Evolutionary conservation across 2,797 vertebrate species (phyloP), one percentile per base, ranked within the genome.

Genomic region (Hapalemur alaotrensis): DNA sequence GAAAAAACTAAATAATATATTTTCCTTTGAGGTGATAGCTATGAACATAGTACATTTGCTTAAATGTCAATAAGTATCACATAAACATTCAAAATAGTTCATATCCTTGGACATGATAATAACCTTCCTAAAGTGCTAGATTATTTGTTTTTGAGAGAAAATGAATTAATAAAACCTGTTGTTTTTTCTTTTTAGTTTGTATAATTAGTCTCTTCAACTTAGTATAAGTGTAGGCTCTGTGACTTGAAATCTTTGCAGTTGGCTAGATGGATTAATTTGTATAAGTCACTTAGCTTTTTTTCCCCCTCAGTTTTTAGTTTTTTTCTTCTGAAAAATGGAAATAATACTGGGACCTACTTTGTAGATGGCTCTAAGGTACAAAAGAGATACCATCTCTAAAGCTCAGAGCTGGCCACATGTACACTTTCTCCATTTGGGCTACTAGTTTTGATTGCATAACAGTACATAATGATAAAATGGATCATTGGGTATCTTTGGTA

Each of bases 1-100:
- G 48, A 50, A 20, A 79, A 93, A 97, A 96, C 90, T 25, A 94
- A 96, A 93, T 86, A 80, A 97, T 96, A 73, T 91, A 67, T 97
- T 96, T 98, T 98, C 95, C 83, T 92, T 78, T 57, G 91, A 97
- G 95, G 92, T 95, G 72, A 96, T 94, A 91, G 92, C 92, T 61
- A 30, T 69, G 79, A 73, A 79, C 52, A 30, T 38, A 28, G 88
- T 70, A 72, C 89, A 76, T 92, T 79, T 86, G 70, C 95, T 95
- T 93, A 75, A 80, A 89, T 80, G 54, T 96, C 76, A 65, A 12
- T 63, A 81, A 87, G 43, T 75, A 78, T 93, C 87, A 97, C 52
- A 93, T 93, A 92, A 95, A 95, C 54, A 25, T 76, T 80, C 59
- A 93, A 25, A 70, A 88, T 59, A 63, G 91, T 84, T 89, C 48